phyloP scores from a whole-genome alignment of 2,888 invertebrate species.

The Trissonchulus latispiculum region DNA sequence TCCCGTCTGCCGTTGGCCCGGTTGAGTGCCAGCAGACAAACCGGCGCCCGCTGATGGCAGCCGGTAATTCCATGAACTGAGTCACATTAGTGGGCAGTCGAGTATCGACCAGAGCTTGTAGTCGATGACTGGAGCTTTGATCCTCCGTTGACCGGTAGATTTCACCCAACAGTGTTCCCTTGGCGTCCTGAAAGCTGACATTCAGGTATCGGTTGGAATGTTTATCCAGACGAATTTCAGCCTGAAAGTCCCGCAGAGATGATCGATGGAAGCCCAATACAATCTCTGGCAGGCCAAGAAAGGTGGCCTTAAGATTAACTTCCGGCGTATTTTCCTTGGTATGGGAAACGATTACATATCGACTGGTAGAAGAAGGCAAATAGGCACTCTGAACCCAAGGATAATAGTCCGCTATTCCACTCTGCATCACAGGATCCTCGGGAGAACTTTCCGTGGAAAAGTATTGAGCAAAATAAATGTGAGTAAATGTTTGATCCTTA shows the following conservation, averaged over 20 bases:
- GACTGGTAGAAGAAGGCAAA: background rate
- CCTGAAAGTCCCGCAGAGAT: background rate
- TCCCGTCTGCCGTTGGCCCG: background rate
- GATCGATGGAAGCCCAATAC: constrained; percentile 10
- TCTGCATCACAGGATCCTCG: background rate
- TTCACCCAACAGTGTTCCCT: constrained; percentile 2
- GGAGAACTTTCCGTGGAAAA: constrained; percentile 31
- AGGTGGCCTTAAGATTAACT: background rate
- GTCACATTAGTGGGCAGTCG: background rate
- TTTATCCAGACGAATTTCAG: constrained; percentile 5
- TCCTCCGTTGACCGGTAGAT: background rate
- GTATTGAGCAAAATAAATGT: constrained; percentile 36
- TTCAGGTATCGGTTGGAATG: constrained; percentile 11
- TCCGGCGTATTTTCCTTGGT: background rate
- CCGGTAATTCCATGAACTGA: background rate
- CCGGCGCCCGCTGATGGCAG: background rate
- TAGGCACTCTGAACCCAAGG: constrained; percentile 2
- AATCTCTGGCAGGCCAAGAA: constrained; percentile 5
- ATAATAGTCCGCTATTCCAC: background rate
- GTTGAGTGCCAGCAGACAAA: background rate
- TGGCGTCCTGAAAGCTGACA: background rate
- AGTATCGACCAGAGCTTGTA: too few relatives aligned
- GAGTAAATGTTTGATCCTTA: constrained; percentile 35
- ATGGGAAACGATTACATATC: background rate
- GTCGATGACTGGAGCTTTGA: too few relatives aligned